A percentile compares a stretch with the other conserved stretches of the same genome.
Evolutionary conservation across 2,888 invertebrate genomes (phyloP).

Genomic region (Pterostichus madidus): DNA sequence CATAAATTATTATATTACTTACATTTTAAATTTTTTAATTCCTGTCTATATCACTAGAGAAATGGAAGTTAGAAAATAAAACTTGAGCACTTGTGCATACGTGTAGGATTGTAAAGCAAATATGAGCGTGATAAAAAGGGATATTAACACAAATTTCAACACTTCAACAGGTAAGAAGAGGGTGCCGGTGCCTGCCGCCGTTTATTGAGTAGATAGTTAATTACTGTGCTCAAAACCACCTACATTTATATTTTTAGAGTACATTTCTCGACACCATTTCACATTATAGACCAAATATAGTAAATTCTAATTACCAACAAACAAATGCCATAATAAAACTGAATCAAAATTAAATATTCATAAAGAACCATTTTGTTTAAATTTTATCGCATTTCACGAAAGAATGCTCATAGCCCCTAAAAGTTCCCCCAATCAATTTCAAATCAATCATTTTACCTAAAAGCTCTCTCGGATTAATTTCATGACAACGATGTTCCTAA

Average conservation of each 20-base stretch:
- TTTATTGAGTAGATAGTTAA: slow-evolving; percentile 63
- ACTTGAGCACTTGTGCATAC: slow-evolving; percentile 21
- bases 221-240: slow-evolving; percentile 36
- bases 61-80: background rate
- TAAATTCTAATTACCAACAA: too few species aligned
- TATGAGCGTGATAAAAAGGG: slow-evolving; percentile 44
- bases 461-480: too few species aligned
- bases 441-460: too few species aligned
- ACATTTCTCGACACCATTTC: background rate
- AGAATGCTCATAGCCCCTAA: too few species aligned
- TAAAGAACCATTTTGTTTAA: too few species aligned
- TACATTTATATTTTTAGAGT: slow-evolving; percentile 28
- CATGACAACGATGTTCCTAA: too few species aligned
- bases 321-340: too few species aligned
- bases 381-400: too few species aligned
- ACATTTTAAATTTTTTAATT: background rate
- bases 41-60: background rate
- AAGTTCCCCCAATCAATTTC: too few species aligned
- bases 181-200: slow-evolving; percentile 60
- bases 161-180: slow-evolving; percentile 65
- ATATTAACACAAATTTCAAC: slow-evolving; percentile 63
- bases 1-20: background rate
- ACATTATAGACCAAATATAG: background rate
- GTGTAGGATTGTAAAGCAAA: slow-evolving; percentile 53
- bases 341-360: too few species aligned